Base-by-base conservation (phyloP, 2,888 invertebrate species). In the Rhabditoides inermis region DNA sequence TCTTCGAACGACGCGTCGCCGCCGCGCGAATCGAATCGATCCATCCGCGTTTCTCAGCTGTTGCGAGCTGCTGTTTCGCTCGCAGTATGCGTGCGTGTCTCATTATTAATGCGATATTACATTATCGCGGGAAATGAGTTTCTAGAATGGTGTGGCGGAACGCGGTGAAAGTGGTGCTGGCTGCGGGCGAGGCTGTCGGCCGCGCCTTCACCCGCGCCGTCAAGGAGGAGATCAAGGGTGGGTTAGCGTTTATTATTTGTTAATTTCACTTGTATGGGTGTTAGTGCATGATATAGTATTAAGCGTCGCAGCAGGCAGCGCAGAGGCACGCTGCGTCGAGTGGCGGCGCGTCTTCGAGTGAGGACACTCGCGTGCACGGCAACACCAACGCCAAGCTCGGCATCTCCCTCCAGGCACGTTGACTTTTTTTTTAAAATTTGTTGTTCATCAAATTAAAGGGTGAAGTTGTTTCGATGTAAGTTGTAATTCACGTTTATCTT, bases 111-210 rank as follows among this genome's bases (percentile, higher is more conserved):
- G n/a, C n/a, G n/a, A n/a, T n/a, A n/a, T n/a, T n/a, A n/a, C n/a
- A n/a, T n/a, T n/a, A n/a, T n/a, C n/a, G n/a, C n/a, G n/a, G n/a
- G n/a, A n/a, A n/a, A n/a, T n/a, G n/a, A n/a, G n/a, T n/a, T n/a
- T n/a, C n/a, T n/a, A n/a, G n/a, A n/a, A 39, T 44, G 23, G 32
- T 47, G 36, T 53, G 53, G 53, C 32, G 37, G 25, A 27, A 53
- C 48, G 41, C 39, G 37, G 44, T 28, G 12, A 53, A 53, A 39
- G 55, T 67, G 26, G 71, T 55, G 0, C 35, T 72, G 15, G 74
- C 73, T 2, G 69, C 69, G 23, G 72, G 69, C 3, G 73, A 73
- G 53, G 73, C 73, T 0, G 63, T 73, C 25, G 70, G 70, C 28
- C 73, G 71, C 41, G 73, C 74, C 4, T 63, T 73, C 23, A 53